Evolutionary conservation across 1,140 invertebrate genomes (phyloP).

Genomic region (Calliopsis andreniformis): DNA sequence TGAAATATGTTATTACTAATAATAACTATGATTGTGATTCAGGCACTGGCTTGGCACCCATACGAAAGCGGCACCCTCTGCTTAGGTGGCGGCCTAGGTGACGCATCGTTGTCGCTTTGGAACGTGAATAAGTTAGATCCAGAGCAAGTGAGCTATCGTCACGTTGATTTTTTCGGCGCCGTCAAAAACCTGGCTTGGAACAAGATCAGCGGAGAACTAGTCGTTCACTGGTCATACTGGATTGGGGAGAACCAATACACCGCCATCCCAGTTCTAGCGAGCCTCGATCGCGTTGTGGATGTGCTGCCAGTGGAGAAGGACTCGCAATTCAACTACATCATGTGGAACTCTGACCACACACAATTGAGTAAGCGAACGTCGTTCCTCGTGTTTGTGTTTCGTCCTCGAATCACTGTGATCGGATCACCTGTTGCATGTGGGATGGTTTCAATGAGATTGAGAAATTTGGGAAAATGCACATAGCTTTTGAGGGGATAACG

Average conservation of each 20-base stretch:
- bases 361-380: slow-evolving; percentile 58
- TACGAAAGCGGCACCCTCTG: slow-evolving; percentile 60
- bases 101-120: slow-evolving; percentile 69
- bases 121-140: slow-evolving; percentile 58
- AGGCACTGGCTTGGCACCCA: slow-evolving; percentile 74
- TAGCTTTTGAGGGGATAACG: no score
- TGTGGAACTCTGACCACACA: slow-evolving; percentile 68
- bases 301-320: slow-evolving; percentile 48
- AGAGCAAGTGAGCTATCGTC: slow-evolving; percentile 50
- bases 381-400: no score
- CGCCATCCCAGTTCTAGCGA: slow-evolving; percentile 62
- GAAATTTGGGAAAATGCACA: no score
- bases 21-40: slow-evolving; percentile 18
- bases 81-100: slow-evolving; percentile 62
- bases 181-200: slow-evolving; percentile 70
- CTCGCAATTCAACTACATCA: slow-evolving; percentile 33
- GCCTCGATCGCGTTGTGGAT: slow-evolving; percentile 69
- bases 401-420: background rate
- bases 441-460: no score
- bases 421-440: no score
- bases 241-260: slow-evolving; percentile 25
- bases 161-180: slow-evolving; percentile 51
- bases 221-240: slow-evolving; percentile 70
- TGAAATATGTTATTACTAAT: background rate
- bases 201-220: slow-evolving; percentile 70